These are phyloP conservation scores for Ciconia maguari DNA, from an alignment of 2,113 vertebrate species.

Conservation along the genomic window DNA sequence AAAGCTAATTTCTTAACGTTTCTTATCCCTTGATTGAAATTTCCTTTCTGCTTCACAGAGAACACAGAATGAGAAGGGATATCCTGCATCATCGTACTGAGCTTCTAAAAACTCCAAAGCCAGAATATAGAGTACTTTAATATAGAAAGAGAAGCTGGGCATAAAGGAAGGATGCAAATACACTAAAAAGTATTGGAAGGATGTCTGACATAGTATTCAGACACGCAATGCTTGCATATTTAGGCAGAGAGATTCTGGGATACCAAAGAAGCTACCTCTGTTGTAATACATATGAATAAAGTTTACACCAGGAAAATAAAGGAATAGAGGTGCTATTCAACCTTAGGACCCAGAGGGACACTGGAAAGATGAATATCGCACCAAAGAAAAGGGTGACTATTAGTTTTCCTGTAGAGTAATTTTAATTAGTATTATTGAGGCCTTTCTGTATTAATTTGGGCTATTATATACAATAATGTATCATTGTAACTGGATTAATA, in stretches of 20 bases:
- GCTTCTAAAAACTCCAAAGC: background rate
- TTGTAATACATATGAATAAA: background rate
- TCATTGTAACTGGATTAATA: background rate
- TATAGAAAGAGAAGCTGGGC: background rate
- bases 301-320: background rate
- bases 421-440: background rate
- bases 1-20: background rate
- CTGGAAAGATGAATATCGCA: background rate
- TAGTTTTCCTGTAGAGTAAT: background rate
- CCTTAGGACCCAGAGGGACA: background rate
- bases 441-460: background rate
- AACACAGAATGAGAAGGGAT: background rate
- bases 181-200: background rate
- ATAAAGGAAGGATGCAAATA: background rate
- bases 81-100: background rate
- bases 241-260: background rate
- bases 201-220: background rate
- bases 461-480: background rate
- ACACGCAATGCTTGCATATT: background rate
- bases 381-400: background rate
- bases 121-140: background rate
- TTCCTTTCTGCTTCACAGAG: background rate
- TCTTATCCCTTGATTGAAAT: background rate
- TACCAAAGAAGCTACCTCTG: background rate
- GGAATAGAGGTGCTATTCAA: background rate